Evolutionary conservation across 1,140 invertebrate species (phyloP), one percentile per base, ranked within the genome.

Genomic region (Tetraneura akinire): DNA sequence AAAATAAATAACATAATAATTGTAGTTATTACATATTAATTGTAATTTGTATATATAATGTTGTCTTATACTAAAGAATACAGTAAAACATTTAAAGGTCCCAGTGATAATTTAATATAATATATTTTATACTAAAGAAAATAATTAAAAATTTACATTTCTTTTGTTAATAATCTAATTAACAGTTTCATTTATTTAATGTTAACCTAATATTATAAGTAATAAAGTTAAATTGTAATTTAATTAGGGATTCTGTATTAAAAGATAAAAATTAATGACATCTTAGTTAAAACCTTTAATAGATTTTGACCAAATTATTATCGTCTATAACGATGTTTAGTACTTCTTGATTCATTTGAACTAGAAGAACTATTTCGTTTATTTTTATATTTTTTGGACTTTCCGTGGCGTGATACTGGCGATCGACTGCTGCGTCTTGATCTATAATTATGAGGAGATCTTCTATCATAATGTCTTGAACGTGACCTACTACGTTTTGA

Each of bases 291-390:
- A 68, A 68, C 21, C 14, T 26, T 13, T 47, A 18, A 26, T 47
- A 73, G 0, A 26, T 37, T 49, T 74, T 26, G 1, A 57, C 26
- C 32, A 37, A 1, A 37, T 57, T 14, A 23, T 76, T 60, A 76
- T 60, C n/a, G 37, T 26, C 73, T 76, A 21, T 76, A 57, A 0
- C 37, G 32, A 8, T 60, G 53, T 76, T 57, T 60, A 60, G 55
- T 23, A 60, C 37, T 76, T 57, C 37, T 76, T 23, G 53, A 76
- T 57, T 57, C 73, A 18, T 45, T 76, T 42, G 73, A 76, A 55
- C 29, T 42, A 45, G 73, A 76, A 55, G 71, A 76, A 76, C 73
- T 76, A 57, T 76, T 45, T 18, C 53, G 14, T 60, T 76, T 76
- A 13, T 32, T 45, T 45, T 57, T 76, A 76, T 45, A 23, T 8